phyloP scores from a whole-genome alignment of 2,888 invertebrate genomes.

The Druceiella hillmani region DNA sequence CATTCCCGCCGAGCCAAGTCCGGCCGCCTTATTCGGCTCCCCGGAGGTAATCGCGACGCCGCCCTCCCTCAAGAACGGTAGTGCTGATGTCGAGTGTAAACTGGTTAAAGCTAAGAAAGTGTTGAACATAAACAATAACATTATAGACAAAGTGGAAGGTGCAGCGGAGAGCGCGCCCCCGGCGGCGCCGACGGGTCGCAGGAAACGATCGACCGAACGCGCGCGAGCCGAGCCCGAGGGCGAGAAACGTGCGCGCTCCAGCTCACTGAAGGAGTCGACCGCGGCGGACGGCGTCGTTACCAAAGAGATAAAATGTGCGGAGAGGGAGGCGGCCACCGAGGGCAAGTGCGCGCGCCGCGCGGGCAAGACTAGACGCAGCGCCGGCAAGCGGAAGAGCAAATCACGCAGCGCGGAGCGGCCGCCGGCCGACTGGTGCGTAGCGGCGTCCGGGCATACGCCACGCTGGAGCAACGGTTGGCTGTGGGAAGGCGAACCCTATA shows the following conservation, averaged over 20 bases:
- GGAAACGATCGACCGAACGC: too few species aligned
- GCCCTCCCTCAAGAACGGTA: slow-evolving; percentile 32
- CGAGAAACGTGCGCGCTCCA: slow-evolving; percentile 13
- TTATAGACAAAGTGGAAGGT: slow-evolving; percentile 35
- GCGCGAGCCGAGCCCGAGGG: too few species aligned
- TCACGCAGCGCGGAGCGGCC: slow-evolving; percentile 5
- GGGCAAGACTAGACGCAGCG: too few species aligned
- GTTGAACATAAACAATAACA: slow-evolving; percentile 46
- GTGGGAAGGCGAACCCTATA: slow-evolving; percentile 81
- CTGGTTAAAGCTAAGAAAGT: slow-evolving; percentile 33
- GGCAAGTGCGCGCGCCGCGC: slow-evolving; percentile 21
- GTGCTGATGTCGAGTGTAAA: too few species aligned
- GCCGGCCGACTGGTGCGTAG: slow-evolving; percentile 16
- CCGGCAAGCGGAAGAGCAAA: neutral
- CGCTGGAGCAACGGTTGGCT: slow-evolving; percentile 89
- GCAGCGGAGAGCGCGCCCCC: slow-evolving; percentile 25
- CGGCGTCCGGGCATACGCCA: slow-evolving; percentile 34
- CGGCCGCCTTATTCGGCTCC: slow-evolving; percentile 42
- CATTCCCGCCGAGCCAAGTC: slow-evolving; percentile 35
- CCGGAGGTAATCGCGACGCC: slow-evolving; percentile 40
- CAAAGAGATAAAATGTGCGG: too few species aligned
- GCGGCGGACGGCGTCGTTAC: slow-evolving; percentile 29
- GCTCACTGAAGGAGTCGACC: slow-evolving; percentile 24
- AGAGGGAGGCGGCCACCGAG: slow-evolving; percentile 25
- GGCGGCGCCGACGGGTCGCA: slow-evolving; percentile 21